These are phyloP conservation scores for Eueremaeus valkanovi DNA, from an alignment of 2,888 invertebrate genomes.

Conservation along the genomic window DNA sequence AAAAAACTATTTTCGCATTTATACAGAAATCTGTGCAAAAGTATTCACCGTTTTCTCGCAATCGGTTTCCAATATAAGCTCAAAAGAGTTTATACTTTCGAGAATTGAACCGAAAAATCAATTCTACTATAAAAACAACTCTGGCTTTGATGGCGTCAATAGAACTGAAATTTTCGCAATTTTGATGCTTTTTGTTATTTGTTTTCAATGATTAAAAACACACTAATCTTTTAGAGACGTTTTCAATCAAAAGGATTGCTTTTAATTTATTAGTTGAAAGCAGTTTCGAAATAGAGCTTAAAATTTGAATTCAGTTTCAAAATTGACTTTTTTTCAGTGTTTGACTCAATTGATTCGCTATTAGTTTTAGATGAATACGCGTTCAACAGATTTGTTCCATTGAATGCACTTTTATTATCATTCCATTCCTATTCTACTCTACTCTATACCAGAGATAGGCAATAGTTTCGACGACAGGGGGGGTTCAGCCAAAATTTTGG, in stretches of 20 bases:
- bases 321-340: conserved; percentile 8
- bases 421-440: not conserved
- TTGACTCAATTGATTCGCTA: not conserved
- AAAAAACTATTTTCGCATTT: too few species aligned
- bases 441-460: too few species aligned
- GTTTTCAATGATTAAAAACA: conserved; percentile 8
- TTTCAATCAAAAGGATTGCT: conserved; percentile 6
- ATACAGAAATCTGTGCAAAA: too few species aligned
- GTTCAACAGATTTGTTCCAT: not conserved
- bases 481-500: too few species aligned
- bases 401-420: not conserved
- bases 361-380: not conserved
- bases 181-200: not conserved
- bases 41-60: too few species aligned
- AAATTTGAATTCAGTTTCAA: not conserved
- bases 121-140: not conserved
- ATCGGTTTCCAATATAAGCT: too few species aligned
- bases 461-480: too few species aligned
- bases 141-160: not conserved
- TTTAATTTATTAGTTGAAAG: not conserved
- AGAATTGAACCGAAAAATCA: not conserved
- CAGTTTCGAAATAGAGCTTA: not conserved
- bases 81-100: not conserved
- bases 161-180: not conserved
- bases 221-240: not conserved